These are phyloP conservation scores for Ladona fulva DNA, from an alignment of 1,140 invertebrate species.

Conservation along the genomic window DNA sequence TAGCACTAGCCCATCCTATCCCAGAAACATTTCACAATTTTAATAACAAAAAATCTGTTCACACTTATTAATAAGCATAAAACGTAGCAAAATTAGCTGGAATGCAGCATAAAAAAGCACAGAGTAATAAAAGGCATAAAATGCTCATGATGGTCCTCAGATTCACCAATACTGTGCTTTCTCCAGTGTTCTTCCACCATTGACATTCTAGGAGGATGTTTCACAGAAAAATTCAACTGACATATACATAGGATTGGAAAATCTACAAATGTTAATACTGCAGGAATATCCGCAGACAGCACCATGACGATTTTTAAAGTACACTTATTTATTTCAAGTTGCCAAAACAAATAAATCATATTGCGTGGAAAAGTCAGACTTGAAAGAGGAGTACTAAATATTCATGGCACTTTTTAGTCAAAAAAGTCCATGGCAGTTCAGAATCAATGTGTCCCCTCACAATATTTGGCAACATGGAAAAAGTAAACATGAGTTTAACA, in stretches of 20 bases:
- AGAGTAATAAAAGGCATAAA: slow-evolving; percentile 5
- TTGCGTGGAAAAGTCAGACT: not conserved
- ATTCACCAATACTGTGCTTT: slow-evolving; percentile 6
- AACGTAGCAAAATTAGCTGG: slow-evolving; percentile 5
- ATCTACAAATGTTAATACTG: not conserved
- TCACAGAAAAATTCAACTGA: not conserved
- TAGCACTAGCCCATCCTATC: not conserved
- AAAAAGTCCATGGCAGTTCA: not conserved
- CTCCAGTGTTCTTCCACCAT: not conserved
- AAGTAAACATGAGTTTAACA: not conserved
- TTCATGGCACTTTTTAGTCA: not conserved
- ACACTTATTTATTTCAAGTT: slow-evolving; percentile 3
- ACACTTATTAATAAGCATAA: slow-evolving; percentile 4
- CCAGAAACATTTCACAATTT: slow-evolving; percentile 2
- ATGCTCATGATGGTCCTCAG: slow-evolving; percentile 3
- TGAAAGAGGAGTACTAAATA: too few species aligned
- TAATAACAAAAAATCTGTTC: slow-evolving; percentile 7
- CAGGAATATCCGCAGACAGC: not conserved
- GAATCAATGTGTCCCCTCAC: not conserved
- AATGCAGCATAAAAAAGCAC: slow-evolving; percentile 7
- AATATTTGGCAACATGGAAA: not conserved
- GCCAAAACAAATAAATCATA: not conserved
- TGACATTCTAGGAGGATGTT: not conserved
- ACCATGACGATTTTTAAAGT: slow-evolving; percentile 4
- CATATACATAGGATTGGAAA: not conserved